Percentiles rank a stretch among this genome's conserved stretches.
Conservation (phyloP, 1,140 invertebrate genomes). For the Micrasema minimum region DNA sequence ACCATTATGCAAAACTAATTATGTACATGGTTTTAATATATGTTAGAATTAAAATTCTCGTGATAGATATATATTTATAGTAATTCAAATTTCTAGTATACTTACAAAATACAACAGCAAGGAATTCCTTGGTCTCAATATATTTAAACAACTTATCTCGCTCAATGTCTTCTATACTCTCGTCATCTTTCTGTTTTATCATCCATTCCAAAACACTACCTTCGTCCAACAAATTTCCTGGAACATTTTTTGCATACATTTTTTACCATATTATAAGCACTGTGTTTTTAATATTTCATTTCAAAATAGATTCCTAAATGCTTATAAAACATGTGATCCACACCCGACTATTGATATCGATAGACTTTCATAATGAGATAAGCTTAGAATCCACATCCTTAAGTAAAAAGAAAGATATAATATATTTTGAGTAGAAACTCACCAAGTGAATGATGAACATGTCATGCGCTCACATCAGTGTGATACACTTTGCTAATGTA, state of each 20-base stretch:
- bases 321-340: too few species aligned
- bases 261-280: neutral
- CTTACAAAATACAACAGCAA: constrained; percentile 95
- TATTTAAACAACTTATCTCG: constrained; percentile 85
- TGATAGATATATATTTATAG: too few species aligned
- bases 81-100: too few species aligned
- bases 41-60: too few species aligned
- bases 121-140: constrained; percentile 91
- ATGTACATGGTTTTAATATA: neutral
- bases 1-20: neutral
- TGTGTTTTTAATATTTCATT: neutral
- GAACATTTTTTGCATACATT: constrained; percentile 49
- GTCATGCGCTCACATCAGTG: constrained; percentile 39
- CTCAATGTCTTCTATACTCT: constrained; percentile 92
- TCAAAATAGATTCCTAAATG: neutral
- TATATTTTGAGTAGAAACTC: constrained; percentile 37
- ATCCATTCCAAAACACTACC: constrained; percentile 90
- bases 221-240: constrained; percentile 89
- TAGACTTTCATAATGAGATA: too few species aligned
- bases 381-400: constrained; percentile 29
- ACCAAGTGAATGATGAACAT: constrained; percentile 43
- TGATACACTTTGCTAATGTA: constrained; percentile 21
- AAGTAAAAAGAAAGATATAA: neutral
- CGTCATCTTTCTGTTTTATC: constrained; percentile 90
- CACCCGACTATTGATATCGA: too few species aligned